Percentiles rank a stretch among this genome's conserved stretches.
These are phyloP conservation scores for Halictus rubicundus DNA, from an alignment of 1,140 invertebrate species.

Conservation along the genomic window DNA sequence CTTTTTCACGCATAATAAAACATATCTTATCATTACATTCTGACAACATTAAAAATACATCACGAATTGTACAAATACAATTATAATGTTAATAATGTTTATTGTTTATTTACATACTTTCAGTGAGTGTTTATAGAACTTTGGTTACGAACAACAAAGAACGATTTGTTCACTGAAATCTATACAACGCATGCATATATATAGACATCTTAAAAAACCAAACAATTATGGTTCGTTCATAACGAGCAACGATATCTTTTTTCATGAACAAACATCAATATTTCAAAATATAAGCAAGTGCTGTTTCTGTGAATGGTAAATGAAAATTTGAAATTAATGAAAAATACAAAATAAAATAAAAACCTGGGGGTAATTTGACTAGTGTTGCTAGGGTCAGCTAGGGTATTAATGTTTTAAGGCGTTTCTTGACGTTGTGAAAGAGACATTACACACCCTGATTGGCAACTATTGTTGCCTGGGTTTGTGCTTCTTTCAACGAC, in stretches of 20 bases:
- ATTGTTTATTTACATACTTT: constrained; percentile 12
- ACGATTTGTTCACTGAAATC: background rate
- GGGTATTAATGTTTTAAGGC: background rate
- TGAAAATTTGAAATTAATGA: too few species aligned
- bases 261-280: background rate
- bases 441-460: constrained; percentile 18
- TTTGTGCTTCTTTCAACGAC: constrained; percentile 22
- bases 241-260: background rate
- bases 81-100: background rate
- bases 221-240: constrained; percentile 8
- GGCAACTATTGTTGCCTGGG: constrained; percentile 9
- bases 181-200: background rate
- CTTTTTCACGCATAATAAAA: background rate
- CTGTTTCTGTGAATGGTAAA: too few species aligned
- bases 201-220: background rate
- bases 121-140: background rate
- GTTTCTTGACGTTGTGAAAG: background rate
- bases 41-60: background rate
- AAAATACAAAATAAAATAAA: too few species aligned
- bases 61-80: background rate
- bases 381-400: background rate
- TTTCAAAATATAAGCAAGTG: background rate
- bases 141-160: constrained; percentile 4
- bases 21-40: background rate
- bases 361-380: too few species aligned